Percentiles rank a stretch among this genome's conserved stretches.
Evolutionary conservation across 2,113 vertebrate genomes (phyloP).

Genomic region (Grallaria varia): DNA sequence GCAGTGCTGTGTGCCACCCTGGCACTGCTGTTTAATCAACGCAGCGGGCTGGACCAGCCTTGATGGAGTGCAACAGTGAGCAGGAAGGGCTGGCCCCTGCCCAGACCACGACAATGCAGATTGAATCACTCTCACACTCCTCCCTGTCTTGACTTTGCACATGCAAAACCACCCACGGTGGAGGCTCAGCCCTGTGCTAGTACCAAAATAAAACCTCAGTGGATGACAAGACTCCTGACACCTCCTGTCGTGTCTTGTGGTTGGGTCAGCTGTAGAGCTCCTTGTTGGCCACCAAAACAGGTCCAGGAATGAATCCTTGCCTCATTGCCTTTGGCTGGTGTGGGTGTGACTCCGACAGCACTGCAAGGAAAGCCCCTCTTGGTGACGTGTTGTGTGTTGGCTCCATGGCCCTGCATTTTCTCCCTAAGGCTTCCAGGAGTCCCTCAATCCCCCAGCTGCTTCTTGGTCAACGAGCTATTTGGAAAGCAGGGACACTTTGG

Average conservation of each 20-base stretch:
- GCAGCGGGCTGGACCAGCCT: background rate
- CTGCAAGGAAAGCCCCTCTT: background rate
- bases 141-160: background rate
- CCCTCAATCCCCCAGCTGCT: background rate
- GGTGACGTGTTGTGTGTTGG: fast-evolving
- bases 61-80: background rate
- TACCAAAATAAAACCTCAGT: background rate
- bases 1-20: background rate
- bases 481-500: background rate
- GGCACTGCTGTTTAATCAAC: background rate
- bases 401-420: background rate
- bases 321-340: background rate
- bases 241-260: background rate
- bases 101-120: background rate
- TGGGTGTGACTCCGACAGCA: background rate
- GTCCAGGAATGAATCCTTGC: background rate
- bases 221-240: background rate
- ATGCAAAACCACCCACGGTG: background rate
- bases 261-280: background rate
- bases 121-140: background rate
- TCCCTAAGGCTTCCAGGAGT: background rate
- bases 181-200: background rate
- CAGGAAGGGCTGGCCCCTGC: background rate
- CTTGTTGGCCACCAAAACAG: background rate
- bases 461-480: background rate